Percentiles rank a stretch among this genome's conserved stretches.
Conservation (phyloP, 2,888 invertebrate species). For the Habrosyne pyritoides region DNA sequence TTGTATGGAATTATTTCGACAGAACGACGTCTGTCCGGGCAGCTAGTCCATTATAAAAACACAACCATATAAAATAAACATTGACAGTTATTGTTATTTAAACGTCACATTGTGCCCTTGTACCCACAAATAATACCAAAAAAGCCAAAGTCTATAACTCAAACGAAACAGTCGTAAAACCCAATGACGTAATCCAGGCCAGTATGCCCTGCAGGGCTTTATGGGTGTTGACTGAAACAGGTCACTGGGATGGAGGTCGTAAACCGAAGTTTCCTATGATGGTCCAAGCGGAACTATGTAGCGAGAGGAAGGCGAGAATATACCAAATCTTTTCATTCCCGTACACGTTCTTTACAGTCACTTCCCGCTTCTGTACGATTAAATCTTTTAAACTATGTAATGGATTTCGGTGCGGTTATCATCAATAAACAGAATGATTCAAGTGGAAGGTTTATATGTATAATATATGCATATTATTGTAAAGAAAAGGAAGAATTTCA, state of each 20-base stretch:
- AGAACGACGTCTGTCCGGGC: too few relatives aligned
- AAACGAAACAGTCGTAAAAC: slow-evolving; percentile 51
- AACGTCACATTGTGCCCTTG: slow-evolving; percentile 23
- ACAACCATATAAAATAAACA: not conserved
- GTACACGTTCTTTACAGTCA: too few relatives aligned
- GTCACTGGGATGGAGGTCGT: slow-evolving; percentile 56
- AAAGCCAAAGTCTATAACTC: slow-evolving; percentile 27
- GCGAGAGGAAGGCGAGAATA: slow-evolving; percentile 10
- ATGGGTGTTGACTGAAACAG: slow-evolving; percentile 60
- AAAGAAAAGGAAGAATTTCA: too few relatives aligned
- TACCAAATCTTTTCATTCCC: too few relatives aligned
- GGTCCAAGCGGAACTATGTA: slow-evolving; percentile 35
- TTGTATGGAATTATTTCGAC: too few relatives aligned
- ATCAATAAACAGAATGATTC: too few relatives aligned
- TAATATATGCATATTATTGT: too few relatives aligned
- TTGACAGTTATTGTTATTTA: slow-evolving; percentile 6
- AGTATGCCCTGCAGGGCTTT: slow-evolving; percentile 56
- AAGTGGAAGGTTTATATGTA: too few relatives aligned
- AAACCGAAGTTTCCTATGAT: slow-evolving; percentile 53
- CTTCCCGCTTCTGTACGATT: too few relatives aligned
- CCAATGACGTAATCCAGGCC: slow-evolving; percentile 57
- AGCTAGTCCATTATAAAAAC: not conserved
- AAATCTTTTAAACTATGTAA: too few relatives aligned
- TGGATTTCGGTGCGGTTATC: too few relatives aligned
- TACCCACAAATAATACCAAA: slow-evolving; percentile 31